These are phyloP conservation scores for Columba guinea DNA, from an alignment of 2,797 vertebrate genomes.

Conservation along the genomic window DNA sequence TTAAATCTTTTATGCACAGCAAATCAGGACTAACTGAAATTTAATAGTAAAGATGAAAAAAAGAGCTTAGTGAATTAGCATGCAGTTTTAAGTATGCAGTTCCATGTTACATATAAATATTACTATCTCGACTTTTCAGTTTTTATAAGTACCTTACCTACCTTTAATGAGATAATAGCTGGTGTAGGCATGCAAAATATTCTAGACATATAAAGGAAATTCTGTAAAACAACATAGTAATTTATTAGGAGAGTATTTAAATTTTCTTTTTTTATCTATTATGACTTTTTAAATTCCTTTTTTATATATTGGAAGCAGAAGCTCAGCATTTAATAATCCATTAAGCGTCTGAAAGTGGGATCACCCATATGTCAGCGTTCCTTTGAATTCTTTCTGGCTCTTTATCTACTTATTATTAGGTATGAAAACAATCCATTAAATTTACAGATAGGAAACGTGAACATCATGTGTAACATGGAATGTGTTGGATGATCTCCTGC, in stretches of 20 bases:
- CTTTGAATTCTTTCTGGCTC: not conserved
- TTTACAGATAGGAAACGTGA: not conserved
- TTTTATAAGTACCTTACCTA: not conserved
- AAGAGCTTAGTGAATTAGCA: not conserved
- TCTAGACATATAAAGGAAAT: not conserved
- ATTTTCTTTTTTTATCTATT: not conserved
- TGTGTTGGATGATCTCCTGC: not conserved
- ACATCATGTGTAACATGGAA: not conserved
- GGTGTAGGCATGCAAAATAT: not conserved
- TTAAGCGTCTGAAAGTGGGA: not conserved
- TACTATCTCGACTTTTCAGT: not conserved
- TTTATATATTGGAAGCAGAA: not conserved
- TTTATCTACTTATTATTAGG: not conserved
- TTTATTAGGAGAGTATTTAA: not conserved
- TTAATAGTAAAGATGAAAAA: not conserved
- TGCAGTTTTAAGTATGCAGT: not conserved
- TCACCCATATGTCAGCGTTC: rapidly evolving
- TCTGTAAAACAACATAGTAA: not conserved
- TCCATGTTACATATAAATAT: not conserved
- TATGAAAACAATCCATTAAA: not conserved
- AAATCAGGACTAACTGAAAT: not conserved
- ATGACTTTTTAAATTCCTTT: not conserved
- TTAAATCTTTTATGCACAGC: not conserved
- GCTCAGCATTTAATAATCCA: not conserved
- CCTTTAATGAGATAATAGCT: not conserved